Conservation (phyloP, 2,113 vertebrate species). For the Monopterus albus region DNA sequence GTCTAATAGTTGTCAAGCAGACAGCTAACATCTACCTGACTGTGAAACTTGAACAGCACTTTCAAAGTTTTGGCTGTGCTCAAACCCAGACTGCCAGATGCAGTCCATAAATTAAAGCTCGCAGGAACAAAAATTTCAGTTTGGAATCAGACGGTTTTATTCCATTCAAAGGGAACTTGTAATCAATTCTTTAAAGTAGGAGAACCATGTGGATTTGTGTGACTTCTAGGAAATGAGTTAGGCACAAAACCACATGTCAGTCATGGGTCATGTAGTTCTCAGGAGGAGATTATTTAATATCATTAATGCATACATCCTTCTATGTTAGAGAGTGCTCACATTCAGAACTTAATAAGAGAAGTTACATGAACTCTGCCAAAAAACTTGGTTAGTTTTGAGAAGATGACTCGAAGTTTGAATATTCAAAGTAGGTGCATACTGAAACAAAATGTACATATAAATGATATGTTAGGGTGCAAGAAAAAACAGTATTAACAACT, state of each 20-base stretch:
- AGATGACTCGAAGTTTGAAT: slow-evolving; percentile 13
- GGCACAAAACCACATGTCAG: slow-evolving; percentile 27
- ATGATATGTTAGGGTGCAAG: background rate
- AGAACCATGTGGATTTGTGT: slow-evolving; percentile 26
- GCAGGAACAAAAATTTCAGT: slow-evolving; percentile 43
- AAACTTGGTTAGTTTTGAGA: background rate
- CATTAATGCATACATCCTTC: slow-evolving; percentile 59
- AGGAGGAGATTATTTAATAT: slow-evolving; percentile 54
- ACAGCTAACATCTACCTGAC: slow-evolving; percentile 56
- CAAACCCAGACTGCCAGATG: slow-evolving; percentile 57
- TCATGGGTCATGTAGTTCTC: slow-evolving; percentile 37
- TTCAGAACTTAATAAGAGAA: slow-evolving; percentile 25
- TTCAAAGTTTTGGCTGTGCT: slow-evolving; percentile 64
- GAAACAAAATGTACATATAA: background rate
- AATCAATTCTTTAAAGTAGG: slow-evolving; percentile 47
- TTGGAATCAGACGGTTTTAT: slow-evolving; percentile 37
- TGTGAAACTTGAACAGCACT: slow-evolving; percentile 57
- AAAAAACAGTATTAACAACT: background rate
- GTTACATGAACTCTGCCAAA: slow-evolving; percentile 15
- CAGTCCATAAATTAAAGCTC: slow-evolving; percentile 52
- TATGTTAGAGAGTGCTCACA: slow-evolving; percentile 35
- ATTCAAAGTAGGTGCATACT: slow-evolving; percentile 16
- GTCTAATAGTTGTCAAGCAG: slow-evolving; percentile 62
- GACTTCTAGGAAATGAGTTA: slow-evolving; percentile 49
- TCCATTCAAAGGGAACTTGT: slow-evolving; percentile 45